Evolutionary conservation across 2,113 vertebrate genomes (phyloP).

Genomic region (Ellobius talpinus): DNA sequence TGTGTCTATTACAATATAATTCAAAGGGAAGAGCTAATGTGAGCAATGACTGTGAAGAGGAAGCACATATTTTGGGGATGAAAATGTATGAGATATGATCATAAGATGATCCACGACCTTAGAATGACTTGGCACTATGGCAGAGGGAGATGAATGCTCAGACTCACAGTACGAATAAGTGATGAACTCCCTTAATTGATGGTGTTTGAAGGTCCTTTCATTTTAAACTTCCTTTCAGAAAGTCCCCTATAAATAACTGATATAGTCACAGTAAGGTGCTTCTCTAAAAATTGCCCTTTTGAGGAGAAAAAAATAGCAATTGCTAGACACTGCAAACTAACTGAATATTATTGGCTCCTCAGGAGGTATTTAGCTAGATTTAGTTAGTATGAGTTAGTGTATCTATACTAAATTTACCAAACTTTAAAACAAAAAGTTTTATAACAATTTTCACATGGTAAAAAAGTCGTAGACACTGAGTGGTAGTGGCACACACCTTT

Average conservation of each 20-base stretch:
- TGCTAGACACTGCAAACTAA: neutral
- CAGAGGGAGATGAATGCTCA: neutral
- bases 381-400: neutral
- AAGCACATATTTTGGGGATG: neutral
- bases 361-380: neutral
- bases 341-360: neutral
- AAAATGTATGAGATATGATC: neutral
- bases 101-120: neutral
- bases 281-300: neutral
- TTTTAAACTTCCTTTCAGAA: neutral
- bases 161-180: neutral
- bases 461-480: neutral
- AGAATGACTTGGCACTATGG: neutral
- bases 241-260: neutral
- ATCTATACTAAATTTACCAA: neutral
- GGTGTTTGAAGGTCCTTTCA: neutral
- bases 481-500: no score
- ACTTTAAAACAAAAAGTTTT: neutral
- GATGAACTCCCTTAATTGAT: neutral
- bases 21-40: constrained; percentile 58
- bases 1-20: constrained; percentile 82
- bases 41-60: constrained; percentile 42
- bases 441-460: neutral
- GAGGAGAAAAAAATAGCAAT: neutral
- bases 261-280: neutral